A percentile compares a stretch with the other conserved stretches of the same genome.
Conservation (phyloP, 2,113 vertebrate genomes). For the Raja brachyura region DNA sequence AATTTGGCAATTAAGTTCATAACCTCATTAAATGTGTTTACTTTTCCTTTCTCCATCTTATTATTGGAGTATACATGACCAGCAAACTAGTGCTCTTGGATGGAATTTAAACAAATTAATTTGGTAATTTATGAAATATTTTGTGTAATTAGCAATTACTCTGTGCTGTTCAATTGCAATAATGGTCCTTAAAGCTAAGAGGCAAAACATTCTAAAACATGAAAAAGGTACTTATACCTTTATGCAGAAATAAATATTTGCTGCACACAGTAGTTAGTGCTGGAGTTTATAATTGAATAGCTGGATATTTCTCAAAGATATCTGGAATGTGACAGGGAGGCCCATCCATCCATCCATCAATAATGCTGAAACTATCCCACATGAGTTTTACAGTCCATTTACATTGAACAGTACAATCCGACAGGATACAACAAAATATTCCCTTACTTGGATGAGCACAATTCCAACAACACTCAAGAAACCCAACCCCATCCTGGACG, state of each 20-base stretch:
- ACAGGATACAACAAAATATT: background rate
- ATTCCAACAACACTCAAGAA: no score
- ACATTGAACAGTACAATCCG: background rate
- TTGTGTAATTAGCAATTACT: background rate
- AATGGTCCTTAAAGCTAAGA: background rate
- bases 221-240: background rate
- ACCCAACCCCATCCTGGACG: no score
- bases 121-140: background rate
- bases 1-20: background rate
- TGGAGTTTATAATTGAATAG: background rate
- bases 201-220: background rate
- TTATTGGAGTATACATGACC: background rate
- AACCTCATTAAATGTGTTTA: background rate
- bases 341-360: background rate
- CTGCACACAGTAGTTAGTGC: no score
- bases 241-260: no score
- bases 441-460: background rate
- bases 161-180: background rate
- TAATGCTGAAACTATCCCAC: background rate
- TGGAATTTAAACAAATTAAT: background rate
- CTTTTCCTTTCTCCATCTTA: background rate
- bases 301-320: background rate
- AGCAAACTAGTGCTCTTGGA: background rate
- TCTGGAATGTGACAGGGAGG: background rate
- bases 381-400: background rate